Conservation (phyloP, 2,113 vertebrate species). For the Mellivora capensis region DNA sequence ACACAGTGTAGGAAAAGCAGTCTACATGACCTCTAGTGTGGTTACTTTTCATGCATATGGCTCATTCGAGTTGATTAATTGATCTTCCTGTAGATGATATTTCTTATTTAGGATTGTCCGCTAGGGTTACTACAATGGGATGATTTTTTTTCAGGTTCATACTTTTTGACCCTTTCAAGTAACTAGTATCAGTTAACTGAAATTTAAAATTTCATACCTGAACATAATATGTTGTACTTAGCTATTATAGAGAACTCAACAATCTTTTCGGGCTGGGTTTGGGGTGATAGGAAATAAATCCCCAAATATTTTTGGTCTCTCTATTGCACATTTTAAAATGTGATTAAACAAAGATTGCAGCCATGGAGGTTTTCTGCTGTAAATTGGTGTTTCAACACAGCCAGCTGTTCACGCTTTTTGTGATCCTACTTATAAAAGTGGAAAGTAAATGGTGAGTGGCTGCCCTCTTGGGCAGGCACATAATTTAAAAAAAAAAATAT, state of each 20-base stretch:
- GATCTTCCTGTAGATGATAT: neutral
- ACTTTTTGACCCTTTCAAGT: neutral
- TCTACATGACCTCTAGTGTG: neutral
- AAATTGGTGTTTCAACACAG: neutral
- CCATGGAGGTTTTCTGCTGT: neutral
- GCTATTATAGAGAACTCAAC: neutral
- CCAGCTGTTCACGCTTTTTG: neutral
- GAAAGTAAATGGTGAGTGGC: neutral
- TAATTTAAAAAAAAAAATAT: neutral
- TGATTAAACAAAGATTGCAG: neutral
- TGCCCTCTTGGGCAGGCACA: neutral
- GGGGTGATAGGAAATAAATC: neutral
- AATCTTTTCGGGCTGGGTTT: neutral
- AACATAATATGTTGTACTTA: neutral
- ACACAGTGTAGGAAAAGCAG: neutral
- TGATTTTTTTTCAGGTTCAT: neutral
- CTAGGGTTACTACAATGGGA: neutral
- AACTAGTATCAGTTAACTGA: neutral
- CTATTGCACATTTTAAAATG: neutral
- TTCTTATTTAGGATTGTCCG: neutral
- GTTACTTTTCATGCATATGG: neutral
- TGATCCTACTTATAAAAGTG: neutral
- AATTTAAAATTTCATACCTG: slow-evolving; percentile 1
- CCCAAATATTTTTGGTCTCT: neutral
- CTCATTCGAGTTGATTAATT: neutral